Evolutionary conservation across 30 jellyfish, hydroid and myxozoan species (phyloP), one percentile per base, ranked within the genome.

Genomic region (Cassiopea andromeda): DNA sequence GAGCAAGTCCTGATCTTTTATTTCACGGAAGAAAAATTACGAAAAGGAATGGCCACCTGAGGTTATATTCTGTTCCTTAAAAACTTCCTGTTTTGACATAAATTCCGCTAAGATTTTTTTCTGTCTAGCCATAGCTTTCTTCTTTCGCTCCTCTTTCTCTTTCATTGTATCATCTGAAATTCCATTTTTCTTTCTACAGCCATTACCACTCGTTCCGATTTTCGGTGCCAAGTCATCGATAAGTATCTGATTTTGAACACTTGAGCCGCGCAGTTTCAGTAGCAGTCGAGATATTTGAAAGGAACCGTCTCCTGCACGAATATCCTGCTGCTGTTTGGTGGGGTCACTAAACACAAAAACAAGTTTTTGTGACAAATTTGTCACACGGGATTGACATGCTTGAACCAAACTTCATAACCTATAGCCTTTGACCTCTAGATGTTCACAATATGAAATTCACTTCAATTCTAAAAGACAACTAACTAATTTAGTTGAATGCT

Each of bases 71-170:
- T 82, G 79, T 67, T 89, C 97, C 49, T 78, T 71, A 64, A 94
- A 94, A 49, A 77, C 48, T 48, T 85, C 94, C 81, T 94, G 98
- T 75, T 83, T 89, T 60, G 90, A 44, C 88, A 92, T 86, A 68
- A 94, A 94, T 48, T 94, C 98, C 66, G 75, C 85, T 61, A 94
- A 82, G 44, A 94, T 75, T 59, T 89, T 80, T 75, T 76, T 71
- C 76, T 86, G 97, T 70, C 92, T 90, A 61, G 89, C 97, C 80
- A 75, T 73, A 58, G 96, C 98, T 64, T 78, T 94, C 75, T 85
- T 79, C 80, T 90, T 85, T 60, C 98, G 64, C 54, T 82, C 92
- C n/a, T 13, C 46, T 69, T 73, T 78, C 67, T 66, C 87, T 43
- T 64, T 27, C 70, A 49, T 13, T 7, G 81, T 27, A 44, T 78